phyloP scores from a whole-genome alignment of 1,140 invertebrate genomes.

The Samia ricini region DNA sequence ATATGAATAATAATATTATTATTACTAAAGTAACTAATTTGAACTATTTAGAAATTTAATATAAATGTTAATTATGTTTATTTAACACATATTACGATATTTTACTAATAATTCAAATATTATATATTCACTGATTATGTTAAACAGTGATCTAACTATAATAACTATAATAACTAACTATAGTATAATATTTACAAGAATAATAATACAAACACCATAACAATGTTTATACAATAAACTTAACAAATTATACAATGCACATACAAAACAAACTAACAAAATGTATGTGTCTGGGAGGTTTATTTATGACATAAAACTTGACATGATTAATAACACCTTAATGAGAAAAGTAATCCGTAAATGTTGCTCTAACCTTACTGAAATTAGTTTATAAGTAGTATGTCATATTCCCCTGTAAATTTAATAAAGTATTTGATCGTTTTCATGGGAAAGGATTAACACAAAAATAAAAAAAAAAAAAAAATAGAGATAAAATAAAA shows the following conservation, averaged over 20 bases:
- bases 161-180: slow-evolving; percentile 26
- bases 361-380: too few species aligned
- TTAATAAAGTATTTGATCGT: too few species aligned
- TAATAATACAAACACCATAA: slow-evolving; percentile 74
- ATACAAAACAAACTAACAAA: slow-evolving; percentile 69
- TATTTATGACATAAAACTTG: neutral
- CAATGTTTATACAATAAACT: slow-evolving; percentile 68
- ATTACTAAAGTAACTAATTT: slow-evolving; percentile 63
- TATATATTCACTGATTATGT: slow-evolving; percentile 44
- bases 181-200: slow-evolving; percentile 66
- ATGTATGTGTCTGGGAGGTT: slow-evolving; percentile 26
- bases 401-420: too few species aligned
- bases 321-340: neutral
- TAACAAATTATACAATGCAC: slow-evolving; percentile 67
- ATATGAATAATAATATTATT: slow-evolving; percentile 14
- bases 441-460: too few species aligned
- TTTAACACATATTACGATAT: slow-evolving; percentile 45
- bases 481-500: too few species aligned
- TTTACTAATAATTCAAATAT: slow-evolving; percentile 52
- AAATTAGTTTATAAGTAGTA: too few species aligned
- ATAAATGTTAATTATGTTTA: slow-evolving; percentile 45
- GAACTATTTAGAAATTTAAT: slow-evolving; percentile 56
- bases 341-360: too few species aligned
- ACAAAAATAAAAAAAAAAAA: too few species aligned
- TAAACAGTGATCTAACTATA: slow-evolving; percentile 59